A percentile compares a stretch with the other conserved stretches of the same genome.
phyloP scores from a whole-genome alignment of 2,888 invertebrate genomes.

The Cordilura impudica region DNA sequence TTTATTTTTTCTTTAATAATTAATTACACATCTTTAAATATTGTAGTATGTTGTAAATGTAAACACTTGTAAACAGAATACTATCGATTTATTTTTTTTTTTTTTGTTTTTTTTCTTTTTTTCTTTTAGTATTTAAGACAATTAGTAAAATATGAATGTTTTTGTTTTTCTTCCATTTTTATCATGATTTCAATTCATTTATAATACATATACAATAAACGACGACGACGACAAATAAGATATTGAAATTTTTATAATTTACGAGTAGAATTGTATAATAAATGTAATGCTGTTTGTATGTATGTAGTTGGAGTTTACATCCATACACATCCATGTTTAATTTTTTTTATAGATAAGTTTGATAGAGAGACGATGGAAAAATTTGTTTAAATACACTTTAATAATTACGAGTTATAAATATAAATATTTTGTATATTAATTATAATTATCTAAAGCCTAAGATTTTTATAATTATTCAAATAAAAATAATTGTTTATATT shows the following conservation, averaged over 20 bases:
- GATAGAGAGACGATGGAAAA: conserved; percentile 15
- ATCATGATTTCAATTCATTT: conserved; percentile 14
- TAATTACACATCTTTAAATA: conserved; percentile 44
- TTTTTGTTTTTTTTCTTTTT: conserved; percentile 6
- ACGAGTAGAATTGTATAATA: conserved; percentile 4
- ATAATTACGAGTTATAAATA: conserved; percentile 16
- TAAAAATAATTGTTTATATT: conserved; percentile 17
- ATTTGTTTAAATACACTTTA: conserved; percentile 36
- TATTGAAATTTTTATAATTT: conserved; percentile 40
- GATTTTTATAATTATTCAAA: conserved; percentile 10
- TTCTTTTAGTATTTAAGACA: conserved; percentile 40
- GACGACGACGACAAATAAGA: conserved; percentile 62
- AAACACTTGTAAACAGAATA: conserved; percentile 55
- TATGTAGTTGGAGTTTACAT: conserved; percentile 2
- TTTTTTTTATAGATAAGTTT: conserved; percentile 34
- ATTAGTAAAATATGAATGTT: conserved; percentile 46
- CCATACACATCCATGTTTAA: neutral
- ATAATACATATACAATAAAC: conserved; percentile 49
- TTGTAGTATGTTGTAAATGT: conserved; percentile 54
- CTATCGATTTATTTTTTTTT: conserved; percentile 16
- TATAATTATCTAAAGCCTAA: conserved; percentile 25
- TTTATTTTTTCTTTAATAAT: conserved; percentile 27
- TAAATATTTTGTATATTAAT: conserved; percentile 23
- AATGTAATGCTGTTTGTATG: neutral
- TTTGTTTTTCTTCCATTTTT: conserved; percentile 5